Conservation (phyloP, 2,888 invertebrate genomes). For the Ornithoptera priamus region DNA sequence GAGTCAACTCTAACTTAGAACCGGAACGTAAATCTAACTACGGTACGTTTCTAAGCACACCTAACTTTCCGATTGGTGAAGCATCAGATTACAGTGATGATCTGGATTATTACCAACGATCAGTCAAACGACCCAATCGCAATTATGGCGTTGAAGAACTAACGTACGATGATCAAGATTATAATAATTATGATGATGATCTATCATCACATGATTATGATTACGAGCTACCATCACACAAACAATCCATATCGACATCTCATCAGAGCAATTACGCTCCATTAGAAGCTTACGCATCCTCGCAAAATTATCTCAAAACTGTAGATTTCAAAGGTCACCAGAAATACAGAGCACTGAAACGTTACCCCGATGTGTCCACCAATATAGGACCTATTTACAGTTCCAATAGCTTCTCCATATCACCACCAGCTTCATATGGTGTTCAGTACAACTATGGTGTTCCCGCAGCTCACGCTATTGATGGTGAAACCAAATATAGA, state of each 20-base stretch:
- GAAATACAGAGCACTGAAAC: constrained; percentile 41
- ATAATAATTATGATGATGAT: constrained; percentile 44
- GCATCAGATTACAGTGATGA: constrained; percentile 44
- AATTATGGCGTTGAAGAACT: constrained; percentile 42
- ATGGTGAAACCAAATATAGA: constrained; percentile 33
- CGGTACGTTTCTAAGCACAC: constrained; percentile 44
- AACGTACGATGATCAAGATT: constrained; percentile 46
- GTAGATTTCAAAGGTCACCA: constrained; percentile 42
- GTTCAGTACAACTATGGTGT: constrained; percentile 29
- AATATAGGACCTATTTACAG: constrained; percentile 15
- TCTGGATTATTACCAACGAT: constrained; percentile 38
- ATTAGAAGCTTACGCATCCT: constrained; percentile 41
- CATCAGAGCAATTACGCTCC: constrained; percentile 28
- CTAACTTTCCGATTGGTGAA: constrained; percentile 50
- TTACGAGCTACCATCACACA: constrained; percentile 37
- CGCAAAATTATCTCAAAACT: constrained; percentile 37
- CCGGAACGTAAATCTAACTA: constrained; percentile 37
- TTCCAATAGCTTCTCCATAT: constrained; percentile 6
- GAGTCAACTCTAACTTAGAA: constrained; percentile 37
- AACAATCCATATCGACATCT: constrained; percentile 34
- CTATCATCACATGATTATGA: constrained; percentile 42
- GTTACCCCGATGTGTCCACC: constrained; percentile 29
- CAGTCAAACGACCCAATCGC: constrained; percentile 35
- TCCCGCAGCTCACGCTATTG: constrained; percentile 35
- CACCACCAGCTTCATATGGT: constrained; percentile 8